phyloP scores from a whole-genome alignment of 1,140 invertebrate species.

The Aphaenogaster rudis region DNA sequence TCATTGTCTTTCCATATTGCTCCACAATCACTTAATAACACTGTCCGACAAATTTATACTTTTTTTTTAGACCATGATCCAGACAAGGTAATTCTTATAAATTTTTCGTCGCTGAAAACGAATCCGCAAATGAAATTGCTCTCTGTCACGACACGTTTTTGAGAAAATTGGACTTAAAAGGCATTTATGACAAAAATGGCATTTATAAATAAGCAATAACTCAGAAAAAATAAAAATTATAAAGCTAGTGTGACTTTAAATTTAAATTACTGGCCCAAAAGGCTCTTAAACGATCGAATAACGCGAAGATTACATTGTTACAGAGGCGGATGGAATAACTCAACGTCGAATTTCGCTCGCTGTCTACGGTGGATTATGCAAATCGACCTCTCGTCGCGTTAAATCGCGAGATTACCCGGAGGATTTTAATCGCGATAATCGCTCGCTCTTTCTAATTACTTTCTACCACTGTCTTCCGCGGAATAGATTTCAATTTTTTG shows the following conservation, averaged over 20 bases:
- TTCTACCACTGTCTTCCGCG: conserved; percentile 48
- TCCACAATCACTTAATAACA: neutral
- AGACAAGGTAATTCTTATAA: too few species aligned
- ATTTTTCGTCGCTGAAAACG: too few species aligned
- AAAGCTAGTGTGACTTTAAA: neutral
- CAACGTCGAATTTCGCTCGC: conserved; percentile 60
- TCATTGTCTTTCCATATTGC: neutral
- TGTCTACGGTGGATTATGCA: conserved; percentile 66
- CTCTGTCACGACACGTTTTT: too few species aligned
- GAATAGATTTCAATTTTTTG: conserved; percentile 46
- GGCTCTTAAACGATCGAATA: conserved; percentile 34
- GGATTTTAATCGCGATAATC: conserved; percentile 69
- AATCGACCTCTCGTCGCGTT: conserved; percentile 56
- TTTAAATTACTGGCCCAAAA: neutral
- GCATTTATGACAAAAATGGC: too few species aligned
- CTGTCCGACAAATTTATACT: too few species aligned
- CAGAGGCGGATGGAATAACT: conserved; percentile 31
- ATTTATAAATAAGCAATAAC: neutral
- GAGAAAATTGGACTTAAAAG: too few species aligned
- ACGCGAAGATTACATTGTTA: conserved; percentile 54
- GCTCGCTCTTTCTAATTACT: conserved; percentile 62
- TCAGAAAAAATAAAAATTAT: neutral
- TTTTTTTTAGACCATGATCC: too few species aligned
- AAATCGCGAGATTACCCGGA: conserved; percentile 61
- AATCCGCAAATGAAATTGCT: too few species aligned